Base-by-base conservation (phyloP, 2,113 vertebrate genomes). In the Rallus limicola region DNA sequence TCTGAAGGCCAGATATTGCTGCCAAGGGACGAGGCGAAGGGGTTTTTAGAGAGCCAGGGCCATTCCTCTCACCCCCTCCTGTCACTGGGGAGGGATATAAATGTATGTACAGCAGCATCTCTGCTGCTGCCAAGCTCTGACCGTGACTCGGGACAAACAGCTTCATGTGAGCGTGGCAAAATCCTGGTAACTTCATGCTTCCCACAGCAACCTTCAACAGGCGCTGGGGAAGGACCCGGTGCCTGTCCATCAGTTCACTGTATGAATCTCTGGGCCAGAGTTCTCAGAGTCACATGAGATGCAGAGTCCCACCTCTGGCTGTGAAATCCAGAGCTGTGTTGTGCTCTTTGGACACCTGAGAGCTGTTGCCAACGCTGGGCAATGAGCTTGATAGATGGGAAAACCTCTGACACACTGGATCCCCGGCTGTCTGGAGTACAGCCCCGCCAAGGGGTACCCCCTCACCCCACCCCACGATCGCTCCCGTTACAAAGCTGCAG, bases 381-480 rank as follows among this genome's bases (percentile, higher is more conserved):
- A 29, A 36, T 0, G 2, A 69, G 26, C 21, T 60, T 48, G 19
- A 33, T 3, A 33, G 29, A 5, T 8, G 19, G 62, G 20, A 53
- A 52, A 79, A 72, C 2, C 16, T 9, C 36, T 10, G 7, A 53
- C 7, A 14, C 2, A 1, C 31, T 19, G 56, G 36, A 36, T 34
- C 11, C 16, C 36, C 55, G 42, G 44, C n/a, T 42, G 3, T 10
- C 44, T 31, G 36, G 50, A 13, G 28, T 23, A 13, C 0, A 3
- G 5, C 5, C 8, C 6, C 36, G 48, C 5, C 5, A 20, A 38
- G 7, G 1, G 55, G 14, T 13, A 36, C 8, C 34, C 55, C 68
- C 62, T 26, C 55, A 5, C 2, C 58, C 64, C 63, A 36, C 26
- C 2, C 11, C 1, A 3, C 19, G 25, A 16, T 4, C 2, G 1